Conservation (phyloP, 2,888 invertebrate species). For the Meteorus cinctellus region DNA sequence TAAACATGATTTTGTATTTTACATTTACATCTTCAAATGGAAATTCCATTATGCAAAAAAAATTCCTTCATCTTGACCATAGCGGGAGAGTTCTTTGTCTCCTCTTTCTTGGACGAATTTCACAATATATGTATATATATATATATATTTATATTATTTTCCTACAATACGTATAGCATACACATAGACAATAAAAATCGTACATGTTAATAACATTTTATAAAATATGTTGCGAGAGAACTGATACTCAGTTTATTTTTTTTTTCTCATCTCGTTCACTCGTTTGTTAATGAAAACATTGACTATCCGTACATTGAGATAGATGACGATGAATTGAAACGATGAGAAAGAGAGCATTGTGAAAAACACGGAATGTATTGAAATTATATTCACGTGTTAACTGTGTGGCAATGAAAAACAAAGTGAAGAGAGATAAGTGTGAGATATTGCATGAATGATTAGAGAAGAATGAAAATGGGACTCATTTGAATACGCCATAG, state of each 20-base stretch:
- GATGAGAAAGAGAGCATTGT: not conserved
- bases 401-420: not conserved
- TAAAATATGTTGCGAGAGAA: constrained; percentile 6
- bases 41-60: not conserved
- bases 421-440: too few relatives aligned
- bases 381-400: not conserved
- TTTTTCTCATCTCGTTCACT: not conserved
- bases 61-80: not conserved
- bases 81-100: not conserved
- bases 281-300: not conserved
- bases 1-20: not conserved
- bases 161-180: not conserved
- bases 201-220: constrained; percentile 12
- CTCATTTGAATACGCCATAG: constrained; percentile 53
- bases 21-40: not conserved
- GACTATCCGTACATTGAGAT: not conserved
- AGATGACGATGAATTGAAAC: not conserved
- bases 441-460: too few relatives aligned
- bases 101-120: not conserved
- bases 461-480: too few relatives aligned
- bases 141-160: not conserved
- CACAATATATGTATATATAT: too few relatives aligned
- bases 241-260: not conserved
- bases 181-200: not conserved
- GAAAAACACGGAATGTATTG: not conserved